Percentiles rank a stretch among this genome's conserved stretches.
These are phyloP conservation scores for Pyrocoelia pectoralis DNA, from an alignment of 2,888 invertebrate species.

Conservation along the genomic window DNA sequence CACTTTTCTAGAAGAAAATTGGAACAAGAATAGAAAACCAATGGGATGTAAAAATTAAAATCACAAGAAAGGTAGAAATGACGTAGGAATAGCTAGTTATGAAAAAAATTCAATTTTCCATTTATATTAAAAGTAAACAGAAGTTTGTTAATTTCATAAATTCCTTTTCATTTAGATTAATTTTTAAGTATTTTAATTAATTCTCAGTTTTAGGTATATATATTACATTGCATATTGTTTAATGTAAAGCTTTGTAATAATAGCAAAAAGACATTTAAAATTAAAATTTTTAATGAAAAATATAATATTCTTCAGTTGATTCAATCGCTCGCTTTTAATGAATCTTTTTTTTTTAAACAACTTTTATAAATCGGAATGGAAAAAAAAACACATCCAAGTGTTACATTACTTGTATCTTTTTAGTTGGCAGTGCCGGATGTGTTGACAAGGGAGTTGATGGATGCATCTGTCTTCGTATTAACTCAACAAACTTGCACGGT, in stretches of 20 bases:
- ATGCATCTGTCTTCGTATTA: slow-evolving; percentile 37
- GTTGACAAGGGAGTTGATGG: slow-evolving; percentile 39
- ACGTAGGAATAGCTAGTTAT: too few relatives aligned
- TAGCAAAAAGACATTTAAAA: slow-evolving; percentile 4
- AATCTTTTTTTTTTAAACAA: not conserved
- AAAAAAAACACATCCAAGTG: not conserved
- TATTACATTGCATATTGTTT: slow-evolving; percentile 1
- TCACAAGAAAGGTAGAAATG: too few relatives aligned
- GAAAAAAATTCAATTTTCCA: too few relatives aligned
- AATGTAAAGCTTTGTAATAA: not conserved
- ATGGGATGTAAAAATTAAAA: too few relatives aligned
- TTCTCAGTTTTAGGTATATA: not conserved
- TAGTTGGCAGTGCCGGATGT: slow-evolving; percentile 36
- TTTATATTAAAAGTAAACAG: too few relatives aligned
- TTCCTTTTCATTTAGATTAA: not conserved
- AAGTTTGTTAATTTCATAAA: too few relatives aligned
- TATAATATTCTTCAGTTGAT: not conserved
- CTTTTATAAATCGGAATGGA: not conserved
- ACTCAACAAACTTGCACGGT: slow-evolving; percentile 33
- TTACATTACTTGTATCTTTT: slow-evolving; percentile 15
- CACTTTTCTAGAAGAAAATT: too few relatives aligned
- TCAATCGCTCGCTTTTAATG: slow-evolving; percentile 1
- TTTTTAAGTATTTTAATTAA: not conserved
- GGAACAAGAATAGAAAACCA: too few relatives aligned
- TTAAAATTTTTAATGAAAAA: slow-evolving; percentile 9